A percentile compares a stretch with the other conserved stretches of the same genome.
Conservation (phyloP, 2,113 vertebrate species). For the Scomber japonicus region DNA sequence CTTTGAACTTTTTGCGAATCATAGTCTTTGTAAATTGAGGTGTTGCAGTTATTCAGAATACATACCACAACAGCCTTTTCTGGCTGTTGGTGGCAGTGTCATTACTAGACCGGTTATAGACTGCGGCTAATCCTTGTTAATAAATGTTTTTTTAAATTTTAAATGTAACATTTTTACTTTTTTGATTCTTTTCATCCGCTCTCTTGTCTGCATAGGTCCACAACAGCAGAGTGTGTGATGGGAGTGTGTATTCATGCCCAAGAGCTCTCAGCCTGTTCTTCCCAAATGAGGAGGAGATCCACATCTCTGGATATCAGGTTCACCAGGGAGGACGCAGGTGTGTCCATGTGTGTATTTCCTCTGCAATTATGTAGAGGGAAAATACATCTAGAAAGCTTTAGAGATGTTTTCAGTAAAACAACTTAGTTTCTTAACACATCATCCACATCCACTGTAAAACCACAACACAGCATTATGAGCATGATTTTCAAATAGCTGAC, state of each 20-base stretch:
- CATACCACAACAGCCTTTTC: too few relatives aligned
- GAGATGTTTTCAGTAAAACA: background rate
- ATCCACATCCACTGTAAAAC: background rate
- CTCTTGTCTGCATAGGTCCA: conserved; percentile 87
- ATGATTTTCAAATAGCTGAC: background rate
- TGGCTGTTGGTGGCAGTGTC: background rate
- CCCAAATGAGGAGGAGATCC: conserved; percentile 95
- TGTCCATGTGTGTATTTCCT: background rate
- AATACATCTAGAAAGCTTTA: background rate
- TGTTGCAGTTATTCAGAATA: background rate
- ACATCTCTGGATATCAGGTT: conserved; percentile 93
- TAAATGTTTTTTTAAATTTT: background rate
- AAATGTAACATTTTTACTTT: background rate
- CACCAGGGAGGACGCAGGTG: conserved; percentile 91
- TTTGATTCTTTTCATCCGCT: conserved; percentile 19
- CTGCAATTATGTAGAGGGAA: background rate
- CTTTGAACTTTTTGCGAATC: background rate
- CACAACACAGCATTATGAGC: background rate
- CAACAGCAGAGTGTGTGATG: conserved; percentile 91
- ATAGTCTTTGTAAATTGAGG: background rate
- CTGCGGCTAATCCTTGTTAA: conserved; percentile 20
- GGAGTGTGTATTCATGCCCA: conserved; percentile 91
- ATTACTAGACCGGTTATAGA: conserved; percentile 34
- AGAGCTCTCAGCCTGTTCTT: conserved; percentile 95
- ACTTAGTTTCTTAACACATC: background rate